Percentiles rank a stretch among this genome's conserved stretches.
phyloP scores from a whole-genome alignment of 2,113 vertebrate genomes.

The Onychostruthus taczanowskii region DNA sequence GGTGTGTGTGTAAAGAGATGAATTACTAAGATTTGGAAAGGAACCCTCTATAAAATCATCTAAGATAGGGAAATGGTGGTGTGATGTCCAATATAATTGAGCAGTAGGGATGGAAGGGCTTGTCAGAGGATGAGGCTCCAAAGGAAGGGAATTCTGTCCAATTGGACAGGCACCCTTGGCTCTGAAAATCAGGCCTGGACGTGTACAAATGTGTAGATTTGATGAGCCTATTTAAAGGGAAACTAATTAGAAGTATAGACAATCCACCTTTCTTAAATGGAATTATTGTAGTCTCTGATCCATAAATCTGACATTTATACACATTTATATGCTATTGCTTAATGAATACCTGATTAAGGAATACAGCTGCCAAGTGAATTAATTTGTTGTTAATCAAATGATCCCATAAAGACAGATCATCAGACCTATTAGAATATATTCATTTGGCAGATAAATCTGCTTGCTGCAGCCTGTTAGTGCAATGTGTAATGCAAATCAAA shows the following conservation, averaged over 20 bases:
- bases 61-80: not conserved
- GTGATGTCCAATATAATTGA: not conserved
- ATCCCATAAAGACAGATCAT: slow-evolving; percentile 71
- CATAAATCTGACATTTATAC: slow-evolving; percentile 72
- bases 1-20: not conserved
- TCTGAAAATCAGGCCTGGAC: not conserved
- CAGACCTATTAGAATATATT: slow-evolving; percentile 71
- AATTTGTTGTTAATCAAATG: slow-evolving; percentile 75
- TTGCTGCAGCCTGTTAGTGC: slow-evolving; percentile 27
- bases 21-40: not conserved
- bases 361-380: slow-evolving; percentile 75
- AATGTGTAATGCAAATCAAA: slow-evolving; percentile 38
- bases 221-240: slow-evolving; percentile 22
- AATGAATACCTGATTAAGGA: slow-evolving; percentile 75
- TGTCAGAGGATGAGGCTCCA: not conserved
- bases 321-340: slow-evolving; percentile 71
- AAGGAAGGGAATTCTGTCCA: not conserved
- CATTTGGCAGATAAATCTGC: slow-evolving; percentile 58
- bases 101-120: not conserved
- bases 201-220: not conserved
- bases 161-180: not conserved
- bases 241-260: slow-evolving; percentile 42
- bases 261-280: slow-evolving; percentile 54
- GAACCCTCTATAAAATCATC: not conserved
- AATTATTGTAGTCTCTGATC: slow-evolving; percentile 61